Percentiles rank a stretch among this genome's conserved stretches.
Conservation (phyloP, 2,888 invertebrate species). For the Sinohyriopsis cumingii region DNA sequence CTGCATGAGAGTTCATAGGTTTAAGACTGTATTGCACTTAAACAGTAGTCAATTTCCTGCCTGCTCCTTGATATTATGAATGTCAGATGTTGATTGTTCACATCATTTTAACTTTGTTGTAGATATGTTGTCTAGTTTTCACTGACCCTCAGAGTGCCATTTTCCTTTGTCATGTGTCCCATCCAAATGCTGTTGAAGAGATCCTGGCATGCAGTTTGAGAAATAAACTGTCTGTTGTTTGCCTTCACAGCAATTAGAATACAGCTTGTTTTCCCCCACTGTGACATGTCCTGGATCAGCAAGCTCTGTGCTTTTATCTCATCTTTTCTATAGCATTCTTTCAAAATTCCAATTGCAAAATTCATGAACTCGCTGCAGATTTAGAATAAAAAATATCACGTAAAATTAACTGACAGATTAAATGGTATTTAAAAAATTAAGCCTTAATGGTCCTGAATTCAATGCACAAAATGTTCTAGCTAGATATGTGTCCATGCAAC, state of each 20-base stretch:
- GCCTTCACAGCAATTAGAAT: conserved; percentile 68
- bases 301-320: conserved; percentile 65
- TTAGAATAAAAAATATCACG: background rate
- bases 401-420: too few relatives aligned
- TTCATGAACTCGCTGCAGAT: conserved; percentile 63
- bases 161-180: conserved; percentile 67
- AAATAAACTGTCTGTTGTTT: conserved; percentile 70
- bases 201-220: conserved; percentile 70
- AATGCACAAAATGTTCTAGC: too few relatives aligned
- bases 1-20: too few relatives aligned
- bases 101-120: background rate
- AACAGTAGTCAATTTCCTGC: background rate
- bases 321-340: conserved; percentile 67
- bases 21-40: too few relatives aligned
- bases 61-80: background rate
- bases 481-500: too few relatives aligned
- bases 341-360: conserved; percentile 68
- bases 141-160: conserved; percentile 42
- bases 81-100: background rate
- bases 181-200: conserved; percentile 70
- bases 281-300: conserved; percentile 60
- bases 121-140: background rate
- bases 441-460: too few relatives aligned
- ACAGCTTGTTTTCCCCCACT: conserved; percentile 68
- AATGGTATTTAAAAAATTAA: too few relatives aligned